These are phyloP conservation scores for Gyps fulvus DNA, from an alignment of 2,113 vertebrate species.

Conservation along the genomic window DNA sequence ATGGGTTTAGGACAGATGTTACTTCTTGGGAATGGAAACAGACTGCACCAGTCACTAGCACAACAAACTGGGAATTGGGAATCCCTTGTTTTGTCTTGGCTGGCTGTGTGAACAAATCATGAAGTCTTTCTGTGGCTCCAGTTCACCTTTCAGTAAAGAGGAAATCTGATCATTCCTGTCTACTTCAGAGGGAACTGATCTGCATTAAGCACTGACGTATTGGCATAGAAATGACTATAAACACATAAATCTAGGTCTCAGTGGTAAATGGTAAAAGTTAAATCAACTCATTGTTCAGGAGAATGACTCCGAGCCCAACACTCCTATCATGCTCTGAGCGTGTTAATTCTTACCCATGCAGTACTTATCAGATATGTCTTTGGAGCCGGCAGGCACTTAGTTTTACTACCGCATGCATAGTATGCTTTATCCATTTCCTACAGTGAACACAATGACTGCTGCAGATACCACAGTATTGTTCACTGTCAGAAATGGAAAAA, in stretches of 20 bases:
- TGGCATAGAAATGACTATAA: background rate
- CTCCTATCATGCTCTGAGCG: background rate
- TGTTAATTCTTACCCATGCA: background rate
- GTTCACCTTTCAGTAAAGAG: background rate
- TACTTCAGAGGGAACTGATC: constrained; percentile 16
- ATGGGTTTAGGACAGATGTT: constrained; percentile 10
- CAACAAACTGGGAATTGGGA: constrained; percentile 45
- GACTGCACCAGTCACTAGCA: constrained; percentile 4
- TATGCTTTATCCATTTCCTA: background rate
- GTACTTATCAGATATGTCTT: background rate
- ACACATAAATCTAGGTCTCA: constrained; percentile 5
- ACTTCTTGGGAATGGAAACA: constrained; percentile 26
- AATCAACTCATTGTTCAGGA: background rate
- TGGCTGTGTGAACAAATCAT: background rate
- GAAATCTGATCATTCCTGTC: constrained; percentile 24
- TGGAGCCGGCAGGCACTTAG: background rate
- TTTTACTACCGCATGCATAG: background rate
- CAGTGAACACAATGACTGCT: background rate
- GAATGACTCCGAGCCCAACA: background rate
- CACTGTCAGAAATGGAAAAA: background rate
- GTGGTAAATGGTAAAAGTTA: background rate
- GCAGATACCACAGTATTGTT: background rate
- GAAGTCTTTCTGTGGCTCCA: constrained; percentile 10
- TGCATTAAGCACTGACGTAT: background rate
- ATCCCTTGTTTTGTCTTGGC: constrained; percentile 6